A percentile compares a stretch with the other conserved stretches of the same genome.
Evolutionary conservation across 2,113 vertebrate genomes (phyloP).

Genomic region (Labeo rohita): DNA sequence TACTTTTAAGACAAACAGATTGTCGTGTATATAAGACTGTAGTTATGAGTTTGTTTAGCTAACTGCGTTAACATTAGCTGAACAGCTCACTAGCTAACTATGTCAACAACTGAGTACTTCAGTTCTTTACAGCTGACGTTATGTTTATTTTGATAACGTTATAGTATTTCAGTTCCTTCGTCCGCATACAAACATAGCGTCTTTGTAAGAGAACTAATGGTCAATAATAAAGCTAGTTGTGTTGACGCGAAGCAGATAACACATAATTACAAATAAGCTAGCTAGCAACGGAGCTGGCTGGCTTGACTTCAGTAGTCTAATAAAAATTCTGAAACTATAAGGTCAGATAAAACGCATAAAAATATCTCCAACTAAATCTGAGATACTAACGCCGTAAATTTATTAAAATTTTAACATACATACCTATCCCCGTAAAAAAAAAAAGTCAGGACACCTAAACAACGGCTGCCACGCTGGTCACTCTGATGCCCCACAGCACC

Average conservation of each 20-base stretch:
- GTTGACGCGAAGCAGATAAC: background rate
- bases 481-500: background rate
- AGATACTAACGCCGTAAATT: background rate
- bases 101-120: background rate
- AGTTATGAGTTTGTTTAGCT: background rate
- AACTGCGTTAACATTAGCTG: background rate
- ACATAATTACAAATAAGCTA: background rate
- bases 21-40: background rate
- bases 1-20: background rate
- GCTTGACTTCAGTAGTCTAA: background rate
- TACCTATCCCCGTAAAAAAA: conserved; percentile 14
- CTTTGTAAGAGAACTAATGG: background rate
- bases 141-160: background rate
- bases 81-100: background rate
- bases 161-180: background rate
- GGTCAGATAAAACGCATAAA: background rate
- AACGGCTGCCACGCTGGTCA: background rate
- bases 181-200: background rate
- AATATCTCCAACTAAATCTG: background rate
- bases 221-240: background rate
- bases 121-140: background rate
- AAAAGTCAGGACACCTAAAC: background rate
- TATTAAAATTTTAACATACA: background rate
- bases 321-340: background rate
- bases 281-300: background rate